These are phyloP conservation scores for Aquatica leii DNA, from an alignment of 2,888 invertebrate genomes.

Conservation along the genomic window DNA sequence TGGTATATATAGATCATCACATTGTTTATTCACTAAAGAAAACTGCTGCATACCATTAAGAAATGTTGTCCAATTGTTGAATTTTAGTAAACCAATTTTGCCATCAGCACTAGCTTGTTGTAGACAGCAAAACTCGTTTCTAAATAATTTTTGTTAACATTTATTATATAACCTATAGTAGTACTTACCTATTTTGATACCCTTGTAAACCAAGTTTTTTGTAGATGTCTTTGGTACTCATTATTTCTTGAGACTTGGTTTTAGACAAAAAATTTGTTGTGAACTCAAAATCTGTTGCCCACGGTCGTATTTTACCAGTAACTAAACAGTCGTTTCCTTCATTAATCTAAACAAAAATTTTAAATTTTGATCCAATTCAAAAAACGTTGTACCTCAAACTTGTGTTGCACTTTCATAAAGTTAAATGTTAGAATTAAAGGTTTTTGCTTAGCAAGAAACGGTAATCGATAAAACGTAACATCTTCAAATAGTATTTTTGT, in stretches of 20 bases:
- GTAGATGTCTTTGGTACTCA: background rate
- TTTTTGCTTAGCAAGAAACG: too few species aligned
- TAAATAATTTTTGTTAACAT: too few species aligned
- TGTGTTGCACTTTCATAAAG: too few species aligned
- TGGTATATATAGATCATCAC: background rate
- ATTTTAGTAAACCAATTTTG: background rate
- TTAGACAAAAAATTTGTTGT: too few species aligned
- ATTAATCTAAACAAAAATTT: background rate
- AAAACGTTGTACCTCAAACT: too few species aligned
- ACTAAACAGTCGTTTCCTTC: background rate
- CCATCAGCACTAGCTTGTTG: background rate
- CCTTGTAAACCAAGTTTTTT: background rate
- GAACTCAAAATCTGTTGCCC: too few species aligned
- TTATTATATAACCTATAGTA: background rate
- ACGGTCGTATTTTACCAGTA: background rate
- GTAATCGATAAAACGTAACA: background rate
- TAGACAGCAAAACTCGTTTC: background rate
- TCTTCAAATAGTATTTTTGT: background rate
- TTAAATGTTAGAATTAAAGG: too few species aligned
- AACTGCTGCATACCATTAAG: background rate
- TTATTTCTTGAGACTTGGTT: background rate
- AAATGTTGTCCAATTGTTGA: background rate
- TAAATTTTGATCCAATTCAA: too few species aligned
- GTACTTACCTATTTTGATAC: background rate
- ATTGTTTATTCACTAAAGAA: background rate